Evolutionary conservation across 2,113 vertebrate genomes (phyloP), one percentile per base, ranked within the genome.

Genomic region (Oxyruncus cristatus): DNA sequence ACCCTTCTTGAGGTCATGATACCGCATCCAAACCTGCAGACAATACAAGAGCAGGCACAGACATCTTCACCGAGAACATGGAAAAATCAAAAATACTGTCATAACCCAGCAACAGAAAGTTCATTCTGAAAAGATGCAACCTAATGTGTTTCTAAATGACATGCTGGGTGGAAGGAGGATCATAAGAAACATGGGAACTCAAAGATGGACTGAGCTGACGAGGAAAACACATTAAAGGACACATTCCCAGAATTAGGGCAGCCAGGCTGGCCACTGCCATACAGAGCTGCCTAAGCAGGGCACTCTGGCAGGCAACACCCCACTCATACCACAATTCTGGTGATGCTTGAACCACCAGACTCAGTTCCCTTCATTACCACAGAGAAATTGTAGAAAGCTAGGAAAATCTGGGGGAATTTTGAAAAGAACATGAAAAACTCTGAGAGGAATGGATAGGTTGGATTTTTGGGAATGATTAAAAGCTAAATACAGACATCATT

Each of bases 381-480:
- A 88, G 5, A 55, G 18, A 46, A 14, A 32, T 2, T 39, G 37
- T 11, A 50, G 85, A 83, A 83, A 71, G 14, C 26, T 53, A 24
- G 20, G 18, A 73, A 88, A 88, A 76, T 62, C 8, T 33, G 44
- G 9, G 21, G 5, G 7, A 87, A 5, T 58, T 82, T 61, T 85
- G 78, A 66, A 58, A 92, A 74, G 53, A 88, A 42, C 0, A 5
- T 55, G 0, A 91, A 74, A 91, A 83, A 18, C 12, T 76, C 39
- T 49, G 19, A 70, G 23, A 24, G 10, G 26, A 88, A 12, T 70
- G 37, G 37, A 88, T 11, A 61, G 62, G 33, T 58, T 59, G 32
- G 82, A 10, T 44, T 70, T 87, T 50, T 35, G 3, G 5, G 8
- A 71, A 86, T 88, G 27, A 88, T 74, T 79, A 83, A 90, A 97